These are phyloP conservation scores for Amphipyra tragopoginis DNA, from an alignment of 2,888 invertebrate species.

Conservation along the genomic window DNA sequence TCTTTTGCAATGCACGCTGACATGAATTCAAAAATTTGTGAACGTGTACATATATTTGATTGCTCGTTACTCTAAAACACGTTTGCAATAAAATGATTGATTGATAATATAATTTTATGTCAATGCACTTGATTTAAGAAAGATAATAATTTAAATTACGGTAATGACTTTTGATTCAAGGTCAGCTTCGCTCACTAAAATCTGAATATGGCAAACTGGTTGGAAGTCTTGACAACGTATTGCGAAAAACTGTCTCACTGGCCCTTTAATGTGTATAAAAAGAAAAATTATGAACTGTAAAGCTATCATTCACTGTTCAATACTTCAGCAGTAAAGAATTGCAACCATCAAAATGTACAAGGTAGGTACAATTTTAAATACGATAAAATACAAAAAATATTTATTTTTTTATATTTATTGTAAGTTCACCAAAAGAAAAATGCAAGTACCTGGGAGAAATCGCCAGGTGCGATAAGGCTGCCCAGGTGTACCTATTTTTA, in stretches of 20 bases:
- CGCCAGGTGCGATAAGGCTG: no score
- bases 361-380: slow-evolving; percentile 13
- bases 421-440: no score
- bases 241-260: slow-evolving; percentile 15
- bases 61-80: no score
- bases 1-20: no score
- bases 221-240: slow-evolving; percentile 1
- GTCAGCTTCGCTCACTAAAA: slow-evolving; percentile 16
- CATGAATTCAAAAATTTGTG: no score
- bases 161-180: slow-evolving; percentile 14
- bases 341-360: slow-evolving; percentile 43
- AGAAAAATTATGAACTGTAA: not conserved
- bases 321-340: slow-evolving; percentile 10
- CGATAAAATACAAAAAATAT: no score
- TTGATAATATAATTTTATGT: not conserved
- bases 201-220: slow-evolving; percentile 21
- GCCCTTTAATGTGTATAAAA: slow-evolving; percentile 43
- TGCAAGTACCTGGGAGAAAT: no score
- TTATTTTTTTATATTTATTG: no score
- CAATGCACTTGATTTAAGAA: slow-evolving; percentile 2
- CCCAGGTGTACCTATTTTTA: no score
- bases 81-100: no score
- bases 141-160: slow-evolving; percentile 1
- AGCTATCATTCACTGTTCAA: slow-evolving; percentile 33
- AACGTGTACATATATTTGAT: no score